A percentile compares a stretch with the other conserved stretches of the same genome.
Evolutionary conservation across 2,113 vertebrate species (phyloP).

Genomic region (Mungos mungo): DNA sequence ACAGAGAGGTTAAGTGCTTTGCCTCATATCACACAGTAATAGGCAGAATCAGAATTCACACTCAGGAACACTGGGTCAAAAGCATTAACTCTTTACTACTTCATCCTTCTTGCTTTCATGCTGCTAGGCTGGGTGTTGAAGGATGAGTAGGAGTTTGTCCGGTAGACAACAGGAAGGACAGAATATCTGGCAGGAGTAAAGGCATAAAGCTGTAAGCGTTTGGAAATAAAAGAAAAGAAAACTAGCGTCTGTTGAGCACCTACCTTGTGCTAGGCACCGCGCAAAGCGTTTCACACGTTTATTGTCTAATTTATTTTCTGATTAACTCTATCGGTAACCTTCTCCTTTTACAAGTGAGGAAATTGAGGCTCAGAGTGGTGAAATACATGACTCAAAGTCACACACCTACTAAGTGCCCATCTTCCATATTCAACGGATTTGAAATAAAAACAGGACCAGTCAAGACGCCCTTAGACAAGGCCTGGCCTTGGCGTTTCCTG

Average conservation of each 20-base stretch:
- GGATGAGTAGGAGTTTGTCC: background rate
- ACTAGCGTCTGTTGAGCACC: background rate
- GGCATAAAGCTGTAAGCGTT: background rate
- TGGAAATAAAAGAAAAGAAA: background rate
- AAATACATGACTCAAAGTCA: background rate
- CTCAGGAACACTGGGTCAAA: background rate
- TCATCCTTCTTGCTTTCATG: background rate
- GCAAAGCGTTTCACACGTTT: background rate
- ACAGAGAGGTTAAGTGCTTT: background rate
- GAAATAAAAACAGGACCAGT: background rate
- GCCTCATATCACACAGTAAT: background rate
- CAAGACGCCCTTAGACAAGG: background rate
- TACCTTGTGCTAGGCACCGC: background rate
- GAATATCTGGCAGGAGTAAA: background rate
- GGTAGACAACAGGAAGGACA: background rate
- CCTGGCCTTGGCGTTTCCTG: background rate
- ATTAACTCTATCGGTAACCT: background rate
- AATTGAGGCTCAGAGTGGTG: background rate
- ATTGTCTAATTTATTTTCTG: background rate
- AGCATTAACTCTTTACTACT: background rate
- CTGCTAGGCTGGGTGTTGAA: background rate
- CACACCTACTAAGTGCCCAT: background rate
- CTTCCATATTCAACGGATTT: background rate
- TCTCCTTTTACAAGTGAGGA: background rate
- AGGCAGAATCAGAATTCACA: background rate